Conservation (phyloP, 2,113 vertebrate species). For the Xenopus borealis region DNA sequence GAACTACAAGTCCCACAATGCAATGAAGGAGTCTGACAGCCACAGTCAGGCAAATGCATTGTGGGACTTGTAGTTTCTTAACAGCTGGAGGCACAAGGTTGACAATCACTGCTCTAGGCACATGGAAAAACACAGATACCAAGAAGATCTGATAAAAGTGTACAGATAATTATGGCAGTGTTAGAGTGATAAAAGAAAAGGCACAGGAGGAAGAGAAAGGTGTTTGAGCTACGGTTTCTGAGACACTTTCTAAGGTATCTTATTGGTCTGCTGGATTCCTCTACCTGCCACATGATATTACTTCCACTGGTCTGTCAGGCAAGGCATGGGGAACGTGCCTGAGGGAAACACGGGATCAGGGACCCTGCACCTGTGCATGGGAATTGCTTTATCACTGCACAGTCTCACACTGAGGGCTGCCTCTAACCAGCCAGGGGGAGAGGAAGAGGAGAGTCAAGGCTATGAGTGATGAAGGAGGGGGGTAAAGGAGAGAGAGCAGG, state of each 20-base stretch:
- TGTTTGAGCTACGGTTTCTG: conserved; percentile 52
- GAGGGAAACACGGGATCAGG: conserved; percentile 53
- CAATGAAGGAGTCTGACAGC: too few species aligned
- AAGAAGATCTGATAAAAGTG: not conserved
- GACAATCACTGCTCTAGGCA: not conserved
- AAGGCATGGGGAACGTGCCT: conserved; percentile 57
- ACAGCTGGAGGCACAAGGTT: too few species aligned
- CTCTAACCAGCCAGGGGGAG: conserved; percentile 42
- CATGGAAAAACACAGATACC: not conserved
- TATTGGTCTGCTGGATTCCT: conserved; percentile 65
- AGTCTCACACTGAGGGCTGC: conserved; percentile 36
- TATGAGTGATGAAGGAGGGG: not conserved
- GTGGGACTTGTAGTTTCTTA: too few species aligned
- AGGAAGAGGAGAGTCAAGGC: conserved; percentile 48
- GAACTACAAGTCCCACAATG: too few species aligned
- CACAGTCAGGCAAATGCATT: too few species aligned
- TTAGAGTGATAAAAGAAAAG: not conserved
- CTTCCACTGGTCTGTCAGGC: conserved; percentile 74
- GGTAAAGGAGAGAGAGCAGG: too few species aligned
- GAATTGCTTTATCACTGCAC: conserved; percentile 60
- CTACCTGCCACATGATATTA: conserved; percentile 83
- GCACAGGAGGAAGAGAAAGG: conserved; percentile 45
- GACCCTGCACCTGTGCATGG: conserved; percentile 78
- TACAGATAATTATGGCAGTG: not conserved
- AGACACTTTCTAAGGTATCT: conserved; percentile 63